These are phyloP conservation scores for Papilio aristodemus DNA, from an alignment of 1,140 invertebrate genomes.

Conservation along the genomic window DNA sequence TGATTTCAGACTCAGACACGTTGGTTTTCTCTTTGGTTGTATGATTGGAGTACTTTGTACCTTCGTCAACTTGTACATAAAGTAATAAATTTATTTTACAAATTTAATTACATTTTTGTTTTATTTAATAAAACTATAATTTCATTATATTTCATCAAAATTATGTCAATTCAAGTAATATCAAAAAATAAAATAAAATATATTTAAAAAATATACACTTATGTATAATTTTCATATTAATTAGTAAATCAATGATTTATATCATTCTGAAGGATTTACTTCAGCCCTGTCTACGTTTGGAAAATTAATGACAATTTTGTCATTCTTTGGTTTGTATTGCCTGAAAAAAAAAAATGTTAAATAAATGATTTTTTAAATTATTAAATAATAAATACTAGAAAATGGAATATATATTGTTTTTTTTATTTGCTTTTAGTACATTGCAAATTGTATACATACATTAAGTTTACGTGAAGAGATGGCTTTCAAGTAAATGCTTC, in stretches of 20 bases:
- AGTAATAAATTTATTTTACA: slow-evolving; percentile 79
- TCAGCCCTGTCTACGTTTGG: slow-evolving; percentile 42
- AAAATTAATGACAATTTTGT: slow-evolving; percentile 87
- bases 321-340: slow-evolving; percentile 83
- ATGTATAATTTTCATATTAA: slow-evolving; percentile 11
- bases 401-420: too few relatives aligned
- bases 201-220: slow-evolving; percentile 22
- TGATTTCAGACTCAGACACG: slow-evolving; percentile 40
- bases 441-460: too few relatives aligned
- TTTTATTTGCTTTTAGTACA: too few relatives aligned
- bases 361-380: not conserved
- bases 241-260: not conserved
- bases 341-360: slow-evolving; percentile 74
- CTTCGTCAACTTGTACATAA: slow-evolving; percentile 73
- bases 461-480: too few relatives aligned
- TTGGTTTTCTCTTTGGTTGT: slow-evolving; percentile 56
- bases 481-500: too few relatives aligned
- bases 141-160: not conserved
- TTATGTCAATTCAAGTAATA: slow-evolving; percentile 23
- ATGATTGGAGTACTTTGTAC: slow-evolving; percentile 67
- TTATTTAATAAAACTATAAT: slow-evolving; percentile 46
- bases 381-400: too few relatives aligned
- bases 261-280: slow-evolving; percentile 45
- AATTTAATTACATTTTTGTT: slow-evolving; percentile 64
- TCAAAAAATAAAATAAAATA: slow-evolving; percentile 29